Evolutionary conservation across 2,888 invertebrate species (phyloP).

Genomic region (Homarus gammarus): DNA sequence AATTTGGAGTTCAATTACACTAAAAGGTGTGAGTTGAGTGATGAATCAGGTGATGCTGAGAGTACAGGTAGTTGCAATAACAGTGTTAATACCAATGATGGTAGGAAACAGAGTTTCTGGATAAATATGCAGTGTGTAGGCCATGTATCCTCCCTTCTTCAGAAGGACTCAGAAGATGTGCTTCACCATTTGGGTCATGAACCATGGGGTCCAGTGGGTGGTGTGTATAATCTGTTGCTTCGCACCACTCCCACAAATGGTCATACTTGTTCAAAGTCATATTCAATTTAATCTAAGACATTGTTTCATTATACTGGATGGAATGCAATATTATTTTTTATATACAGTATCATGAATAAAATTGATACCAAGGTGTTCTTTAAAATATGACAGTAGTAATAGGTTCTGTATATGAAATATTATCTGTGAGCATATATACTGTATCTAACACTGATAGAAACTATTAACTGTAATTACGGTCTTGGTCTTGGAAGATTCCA

Average conservation of each 20-base stretch:
- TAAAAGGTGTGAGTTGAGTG: background rate
- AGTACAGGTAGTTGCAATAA: slow-evolving; percentile 1
- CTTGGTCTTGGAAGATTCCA: too few species aligned
- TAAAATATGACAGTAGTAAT: too few species aligned
- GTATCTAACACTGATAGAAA: too few species aligned
- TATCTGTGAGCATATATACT: too few species aligned
- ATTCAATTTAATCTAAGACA: background rate
- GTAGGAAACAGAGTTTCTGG: background rate
- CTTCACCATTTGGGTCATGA: slow-evolving; percentile 21
- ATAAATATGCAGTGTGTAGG: slow-evolving; percentile 44
- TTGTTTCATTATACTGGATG: background rate
- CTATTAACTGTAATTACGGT: too few species aligned
- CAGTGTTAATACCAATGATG: background rate
- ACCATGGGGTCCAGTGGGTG: slow-evolving; percentile 55
- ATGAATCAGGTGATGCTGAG: background rate
- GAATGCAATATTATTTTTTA: too few species aligned
- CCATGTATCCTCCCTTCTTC: slow-evolving; percentile 21
- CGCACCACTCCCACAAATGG: background rate
- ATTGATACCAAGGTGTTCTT: too few species aligned
- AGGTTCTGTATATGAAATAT: too few species aligned
- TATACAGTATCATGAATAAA: too few species aligned
- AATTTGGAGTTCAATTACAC: background rate
- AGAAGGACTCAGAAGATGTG: slow-evolving; percentile 36
- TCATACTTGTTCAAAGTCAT: background rate
- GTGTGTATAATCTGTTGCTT: slow-evolving; percentile 60